Evolutionary conservation across 2,797 vertebrate species (phyloP).

Genomic region (Hapalemur alaotrensis): DNA sequence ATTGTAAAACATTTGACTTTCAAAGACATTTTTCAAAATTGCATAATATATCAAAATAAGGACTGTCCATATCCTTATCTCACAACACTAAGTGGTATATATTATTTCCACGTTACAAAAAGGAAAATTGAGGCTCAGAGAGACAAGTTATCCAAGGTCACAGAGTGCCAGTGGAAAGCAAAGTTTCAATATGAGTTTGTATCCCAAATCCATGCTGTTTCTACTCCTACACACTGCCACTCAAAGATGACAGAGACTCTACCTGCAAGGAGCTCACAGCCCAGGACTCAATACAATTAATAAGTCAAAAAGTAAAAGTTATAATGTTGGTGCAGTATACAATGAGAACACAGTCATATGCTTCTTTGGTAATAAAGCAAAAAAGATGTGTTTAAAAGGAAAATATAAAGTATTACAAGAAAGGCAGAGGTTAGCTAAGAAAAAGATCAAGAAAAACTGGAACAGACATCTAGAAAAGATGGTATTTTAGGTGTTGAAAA

Average conservation of each 20-base stretch:
- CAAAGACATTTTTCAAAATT: constrained; percentile 16
- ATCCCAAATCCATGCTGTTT: not conserved
- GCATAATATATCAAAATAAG: not conserved
- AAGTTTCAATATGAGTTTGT: not conserved
- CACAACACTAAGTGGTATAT: not conserved
- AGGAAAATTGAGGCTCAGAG: not conserved
- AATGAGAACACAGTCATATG: not conserved
- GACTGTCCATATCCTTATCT: not conserved
- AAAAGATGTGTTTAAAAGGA: constrained; percentile 18
- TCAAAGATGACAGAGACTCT: not conserved
- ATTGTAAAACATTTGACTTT: constrained; percentile 40
- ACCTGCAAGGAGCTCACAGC: not conserved
- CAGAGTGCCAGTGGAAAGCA: not conserved
- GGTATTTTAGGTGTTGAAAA: not conserved
- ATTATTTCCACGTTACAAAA: constrained; percentile 29
- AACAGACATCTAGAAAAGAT: constrained; percentile 49
- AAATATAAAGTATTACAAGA: not conserved
- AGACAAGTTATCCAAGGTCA: not conserved
- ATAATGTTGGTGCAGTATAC: not conserved
- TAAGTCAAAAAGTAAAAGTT: not conserved
- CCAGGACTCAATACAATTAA: not conserved
- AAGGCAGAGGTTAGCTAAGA: not conserved
- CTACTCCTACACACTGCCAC: not conserved
- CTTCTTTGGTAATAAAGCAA: constrained; percentile 1
- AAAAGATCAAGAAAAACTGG: not conserved